Percentiles rank a stretch among this genome's conserved stretches.
phyloP scores from a whole-genome alignment of 2,113 vertebrate species.

The Haliaeetus leucogaster region DNA sequence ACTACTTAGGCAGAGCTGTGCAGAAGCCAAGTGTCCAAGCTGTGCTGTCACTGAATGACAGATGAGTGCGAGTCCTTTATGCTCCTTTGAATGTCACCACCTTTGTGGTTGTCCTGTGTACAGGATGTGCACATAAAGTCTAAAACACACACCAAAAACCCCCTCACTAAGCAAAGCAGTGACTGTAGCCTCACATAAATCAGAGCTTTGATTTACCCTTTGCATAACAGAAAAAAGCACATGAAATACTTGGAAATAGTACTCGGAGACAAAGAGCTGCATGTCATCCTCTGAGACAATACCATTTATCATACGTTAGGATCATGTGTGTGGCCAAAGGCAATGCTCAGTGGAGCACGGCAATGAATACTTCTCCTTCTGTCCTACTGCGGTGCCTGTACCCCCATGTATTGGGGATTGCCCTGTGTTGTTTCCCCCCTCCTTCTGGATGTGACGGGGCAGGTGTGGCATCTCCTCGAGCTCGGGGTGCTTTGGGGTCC shows the following conservation, averaged over 20 bases:
- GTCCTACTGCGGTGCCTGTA: neutral
- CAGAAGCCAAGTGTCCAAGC: neutral
- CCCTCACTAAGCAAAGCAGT: neutral
- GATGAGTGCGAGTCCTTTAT: fast-evolving
- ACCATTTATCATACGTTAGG: neutral
- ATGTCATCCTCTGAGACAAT: fast-evolving
- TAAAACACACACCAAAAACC: neutral
- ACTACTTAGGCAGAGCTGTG: neutral
- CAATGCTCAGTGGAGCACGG: neutral
- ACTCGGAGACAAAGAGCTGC: neutral
- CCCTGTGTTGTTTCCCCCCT: fast-evolving
- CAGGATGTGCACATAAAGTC: fast-evolving
- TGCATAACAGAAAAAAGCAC: neutral
- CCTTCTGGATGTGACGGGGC: neutral
- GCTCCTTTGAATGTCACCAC: neutral
- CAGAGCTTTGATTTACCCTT: neutral
- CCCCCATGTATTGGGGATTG: fast-evolving
- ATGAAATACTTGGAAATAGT: neutral
- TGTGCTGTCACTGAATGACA: neutral
- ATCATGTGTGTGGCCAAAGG: neutral
- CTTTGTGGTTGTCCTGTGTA: neutral
- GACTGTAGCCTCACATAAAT: neutral
- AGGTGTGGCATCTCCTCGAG: neutral
- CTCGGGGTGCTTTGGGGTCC: fast-evolving
- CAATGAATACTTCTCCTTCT: neutral